phyloP scores from a whole-genome alignment of 2,888 invertebrate species.

The Antheraea yamamai region DNA sequence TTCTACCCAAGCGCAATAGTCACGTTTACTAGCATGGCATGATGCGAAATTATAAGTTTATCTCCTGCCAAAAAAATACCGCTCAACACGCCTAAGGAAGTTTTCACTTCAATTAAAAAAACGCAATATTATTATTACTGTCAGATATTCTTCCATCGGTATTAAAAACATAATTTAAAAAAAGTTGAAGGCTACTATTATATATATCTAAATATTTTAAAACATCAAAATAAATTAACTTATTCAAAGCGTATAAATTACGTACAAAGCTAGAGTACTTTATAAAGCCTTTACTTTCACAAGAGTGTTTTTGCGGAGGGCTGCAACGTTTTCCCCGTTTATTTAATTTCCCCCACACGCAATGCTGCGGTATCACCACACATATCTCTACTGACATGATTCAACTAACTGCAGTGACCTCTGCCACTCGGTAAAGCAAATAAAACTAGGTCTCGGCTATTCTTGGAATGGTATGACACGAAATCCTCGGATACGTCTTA shows the following conservation, averaged over 20 bases:
- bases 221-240: neutral
- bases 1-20: too few species aligned
- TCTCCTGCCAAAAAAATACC: too few species aligned
- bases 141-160: neutral
- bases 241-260: neutral
- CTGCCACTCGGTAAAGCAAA: conserved; percentile 45
- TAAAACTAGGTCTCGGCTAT: conserved; percentile 58
- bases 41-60: too few species aligned
- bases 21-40: too few species aligned
- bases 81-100: too few species aligned
- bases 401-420: conserved; percentile 48
- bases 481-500: conserved; percentile 34
- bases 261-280: neutral
- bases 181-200: neutral
- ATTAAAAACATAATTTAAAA: neutral
- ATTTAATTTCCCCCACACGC: conserved; percentile 47
- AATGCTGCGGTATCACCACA: conserved; percentile 52
- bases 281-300: neutral
- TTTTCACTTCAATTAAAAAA: too few species aligned
- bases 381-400: conserved; percentile 43
- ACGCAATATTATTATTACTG: too few species aligned
- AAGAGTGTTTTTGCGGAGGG: neutral
- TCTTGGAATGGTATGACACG: conserved; percentile 48
- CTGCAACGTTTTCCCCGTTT: conserved; percentile 16
- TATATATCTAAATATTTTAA: neutral